Evolutionary conservation across 2,797 vertebrate genomes (phyloP), one percentile per base, ranked within the genome.

Genomic region (Brotula barbata): DNA sequence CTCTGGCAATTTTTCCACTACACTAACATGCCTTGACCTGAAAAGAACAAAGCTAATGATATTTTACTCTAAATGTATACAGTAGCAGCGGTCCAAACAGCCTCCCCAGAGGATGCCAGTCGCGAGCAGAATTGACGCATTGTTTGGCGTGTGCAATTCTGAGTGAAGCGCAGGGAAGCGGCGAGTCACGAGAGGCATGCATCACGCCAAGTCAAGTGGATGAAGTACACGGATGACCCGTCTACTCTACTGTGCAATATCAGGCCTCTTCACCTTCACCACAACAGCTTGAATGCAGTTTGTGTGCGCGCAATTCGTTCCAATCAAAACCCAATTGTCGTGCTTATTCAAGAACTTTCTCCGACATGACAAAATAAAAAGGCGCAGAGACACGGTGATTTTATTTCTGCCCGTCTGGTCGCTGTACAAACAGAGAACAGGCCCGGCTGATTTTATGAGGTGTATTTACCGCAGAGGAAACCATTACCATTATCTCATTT

Each of bases 11-110:
- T 79, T 78, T 77, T 81, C 77, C 43, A 56, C 80, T 70, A 75
- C 79, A 73, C 80, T 79, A 85, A 83, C 88, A 82, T 73, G 80
- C 70, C 81, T 74, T 91, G 90, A 92, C 90, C 88, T 89, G 83
- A 90, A 90, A 89, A 89, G 84, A 90, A 87, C 86, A 90, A 89
- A 87, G 85, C 81, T 81, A 84, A 87, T 87, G 81, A 90, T 90
- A 88, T 87, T 86, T 84, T 78, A 85, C 81, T 86, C 51, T 45
- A 57, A 83, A 85, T 5, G 79, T 76, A 85, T 68, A 86, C 77
- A 77, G 81, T 61, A 72, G 82, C 76, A 25, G 73, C 37, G 39
- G 72, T 58, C 80, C 70, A 52, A 70, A 47, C 34, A 19, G 58
- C 54, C 78, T 85, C 78, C 85, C 89, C 58, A 75, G 86, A 88